Conservation (phyloP, 2,797 vertebrate species). For the Chelon labrosus region DNA sequence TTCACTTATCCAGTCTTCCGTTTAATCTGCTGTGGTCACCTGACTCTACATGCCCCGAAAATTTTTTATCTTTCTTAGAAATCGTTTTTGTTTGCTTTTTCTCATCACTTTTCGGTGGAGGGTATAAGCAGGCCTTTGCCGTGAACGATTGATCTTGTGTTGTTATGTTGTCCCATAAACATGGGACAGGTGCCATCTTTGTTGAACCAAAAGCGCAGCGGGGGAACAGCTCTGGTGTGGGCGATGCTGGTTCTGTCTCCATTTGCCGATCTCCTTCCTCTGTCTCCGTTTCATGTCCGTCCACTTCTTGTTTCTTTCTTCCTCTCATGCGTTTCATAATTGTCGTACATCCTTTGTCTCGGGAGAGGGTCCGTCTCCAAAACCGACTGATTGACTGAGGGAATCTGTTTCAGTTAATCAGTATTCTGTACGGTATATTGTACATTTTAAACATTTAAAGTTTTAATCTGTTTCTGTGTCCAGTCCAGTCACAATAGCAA, state of each 20-base stretch:
- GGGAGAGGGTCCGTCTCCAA: neutral
- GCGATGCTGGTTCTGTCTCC: slow-evolving; percentile 45
- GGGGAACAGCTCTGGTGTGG: slow-evolving; percentile 22
- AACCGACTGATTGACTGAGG: neutral
- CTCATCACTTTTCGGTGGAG: neutral
- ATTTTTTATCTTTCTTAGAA: slow-evolving; percentile 7
- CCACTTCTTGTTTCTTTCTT: neutral
- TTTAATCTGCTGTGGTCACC: neutral
- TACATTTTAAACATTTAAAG: no score
- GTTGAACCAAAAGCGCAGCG: slow-evolving; percentile 47
- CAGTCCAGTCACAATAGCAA: neutral
- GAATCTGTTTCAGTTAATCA: neutral
- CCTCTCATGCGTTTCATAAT: accelerated
- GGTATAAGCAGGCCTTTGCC: neutral
- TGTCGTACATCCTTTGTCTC: neutral
- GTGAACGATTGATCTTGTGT: slow-evolving; percentile 40
- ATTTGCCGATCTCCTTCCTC: neutral
- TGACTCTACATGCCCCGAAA: neutral
- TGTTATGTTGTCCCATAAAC: slow-evolving; percentile 60
- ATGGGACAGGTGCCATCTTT: slow-evolving; percentile 34
- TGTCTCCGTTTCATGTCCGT: neutral
- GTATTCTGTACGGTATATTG: no score
- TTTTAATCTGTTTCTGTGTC: neutral
- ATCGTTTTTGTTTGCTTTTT: neutral
- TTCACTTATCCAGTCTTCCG: neutral